A percentile compares a stretch with the other conserved stretches of the same genome.
Conservation (phyloP, 1,140 invertebrate genomes). For the Battus philenor region DNA sequence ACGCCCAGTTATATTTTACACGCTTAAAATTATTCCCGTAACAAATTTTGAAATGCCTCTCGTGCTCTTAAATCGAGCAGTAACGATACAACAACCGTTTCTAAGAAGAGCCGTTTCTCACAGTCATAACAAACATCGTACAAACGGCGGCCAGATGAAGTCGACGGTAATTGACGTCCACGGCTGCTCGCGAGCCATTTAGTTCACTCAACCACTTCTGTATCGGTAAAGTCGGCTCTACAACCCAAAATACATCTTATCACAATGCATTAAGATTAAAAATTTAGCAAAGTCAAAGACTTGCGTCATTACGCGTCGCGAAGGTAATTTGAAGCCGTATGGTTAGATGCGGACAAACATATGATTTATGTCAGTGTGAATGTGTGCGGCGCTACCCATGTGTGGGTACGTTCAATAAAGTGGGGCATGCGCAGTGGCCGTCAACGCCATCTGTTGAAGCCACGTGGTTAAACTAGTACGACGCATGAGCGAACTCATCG, state of each 20-base stretch:
- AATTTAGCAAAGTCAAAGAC: slow-evolving; percentile 17
- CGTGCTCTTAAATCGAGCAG: slow-evolving; percentile 1
- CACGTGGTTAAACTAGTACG: slow-evolving; percentile 43
- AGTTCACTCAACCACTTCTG: slow-evolving; percentile 52
- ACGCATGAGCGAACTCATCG: slow-evolving; percentile 56
- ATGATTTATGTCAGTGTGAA: slow-evolving; percentile 58
- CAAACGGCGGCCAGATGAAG: slow-evolving; percentile 51
- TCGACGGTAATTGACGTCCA: slow-evolving; percentile 57
- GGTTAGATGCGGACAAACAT: slow-evolving; percentile 57
- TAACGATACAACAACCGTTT: slow-evolving; percentile 11
- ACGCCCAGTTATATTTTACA: background rate
- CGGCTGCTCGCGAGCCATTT: slow-evolving; percentile 50
- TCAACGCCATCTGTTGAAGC: slow-evolving; percentile 63
- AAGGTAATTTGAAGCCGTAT: slow-evolving; percentile 65
- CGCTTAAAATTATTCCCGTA: background rate
- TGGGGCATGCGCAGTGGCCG: slow-evolving; percentile 51
- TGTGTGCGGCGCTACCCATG: slow-evolving; percentile 20
- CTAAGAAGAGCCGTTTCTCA: slow-evolving; percentile 15
- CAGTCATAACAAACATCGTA: slow-evolving; percentile 23
- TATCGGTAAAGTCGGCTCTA: slow-evolving; percentile 18
- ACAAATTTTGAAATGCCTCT: slow-evolving; percentile 2
- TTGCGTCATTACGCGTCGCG: slow-evolving; percentile 61
- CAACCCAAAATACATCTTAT: slow-evolving; percentile 23
- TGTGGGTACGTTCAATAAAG: slow-evolving; percentile 55
- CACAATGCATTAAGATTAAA: slow-evolving; percentile 6